These are phyloP conservation scores for Cyphomyrus plagiostoma DNA, from an alignment of 2,113 vertebrate genomes.

Conservation along the genomic window DNA sequence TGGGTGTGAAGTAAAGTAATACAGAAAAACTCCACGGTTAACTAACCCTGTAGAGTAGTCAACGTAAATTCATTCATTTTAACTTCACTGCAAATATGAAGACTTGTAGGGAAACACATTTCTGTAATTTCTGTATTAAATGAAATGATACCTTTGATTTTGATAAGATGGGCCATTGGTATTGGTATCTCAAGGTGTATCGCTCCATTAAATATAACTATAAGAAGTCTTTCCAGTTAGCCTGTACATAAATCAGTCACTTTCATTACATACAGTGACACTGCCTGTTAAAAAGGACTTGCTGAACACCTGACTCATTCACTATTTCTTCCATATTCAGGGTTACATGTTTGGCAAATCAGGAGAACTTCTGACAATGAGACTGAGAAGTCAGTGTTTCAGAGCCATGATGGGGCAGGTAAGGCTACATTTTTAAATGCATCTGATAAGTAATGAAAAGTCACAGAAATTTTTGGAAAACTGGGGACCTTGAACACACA, in stretches of 20 bases:
- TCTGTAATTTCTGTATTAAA: too few species aligned
- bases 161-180: neutral
- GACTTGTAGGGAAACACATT: too few species aligned
- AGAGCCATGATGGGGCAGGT: slow-evolving; percentile 62
- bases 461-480: neutral
- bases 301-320: neutral
- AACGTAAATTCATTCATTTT: neutral
- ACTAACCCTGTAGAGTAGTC: neutral
- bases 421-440: slow-evolving; percentile 23
- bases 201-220: too few species aligned
- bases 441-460: neutral
- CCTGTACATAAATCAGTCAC: neutral
- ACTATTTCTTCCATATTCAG: slow-evolving; percentile 31
- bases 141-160: neutral
- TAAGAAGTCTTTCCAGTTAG: too few species aligned
- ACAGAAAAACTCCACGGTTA: neutral
- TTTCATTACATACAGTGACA: neutral
- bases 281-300: neutral
- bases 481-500: neutral
- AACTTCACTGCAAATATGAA: neutral
- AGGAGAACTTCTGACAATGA: slow-evolving; percentile 57
- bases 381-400: slow-evolving; percentile 58
- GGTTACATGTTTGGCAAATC: slow-evolving; percentile 67
- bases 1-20: neutral
- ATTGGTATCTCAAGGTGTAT: neutral